Evolutionary conservation across 2,888 invertebrate species (phyloP).

Genomic region (Hermaeophaga mercurialis): DNA sequence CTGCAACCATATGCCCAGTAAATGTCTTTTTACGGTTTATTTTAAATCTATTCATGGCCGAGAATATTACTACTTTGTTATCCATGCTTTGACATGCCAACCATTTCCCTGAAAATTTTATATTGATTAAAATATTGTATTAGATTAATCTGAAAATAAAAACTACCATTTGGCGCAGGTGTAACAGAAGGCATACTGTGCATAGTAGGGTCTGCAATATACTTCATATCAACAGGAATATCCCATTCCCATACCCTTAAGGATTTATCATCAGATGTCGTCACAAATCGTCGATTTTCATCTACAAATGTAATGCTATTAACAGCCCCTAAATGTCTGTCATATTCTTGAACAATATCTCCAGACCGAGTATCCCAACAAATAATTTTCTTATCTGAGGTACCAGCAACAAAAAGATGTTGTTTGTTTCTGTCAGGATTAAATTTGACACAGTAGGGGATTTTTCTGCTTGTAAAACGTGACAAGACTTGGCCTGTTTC

Average conservation of each 20-base stretch:
- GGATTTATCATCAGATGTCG: conserved; percentile 99
- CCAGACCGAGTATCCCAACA: conserved; percentile 93
- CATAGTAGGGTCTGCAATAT: conserved; percentile 99
- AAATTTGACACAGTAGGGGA: conserved; percentile 97
- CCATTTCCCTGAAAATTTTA: conserved; percentile 72
- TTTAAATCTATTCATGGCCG: conserved; percentile 95
- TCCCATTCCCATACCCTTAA: conserved; percentile 99
- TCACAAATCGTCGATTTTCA: conserved; percentile 95
- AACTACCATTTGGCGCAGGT: conserved; percentile 83
- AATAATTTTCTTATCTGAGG: conserved; percentile 98
- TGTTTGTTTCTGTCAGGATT: conserved; percentile 97
- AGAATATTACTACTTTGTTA: conserved; percentile 97
- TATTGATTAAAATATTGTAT: conserved; percentile 3
- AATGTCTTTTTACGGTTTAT: conserved; percentile 98
- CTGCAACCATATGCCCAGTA: conserved; percentile 98
- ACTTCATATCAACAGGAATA: conserved; percentile 98
- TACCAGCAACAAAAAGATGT: conserved; percentile 96
- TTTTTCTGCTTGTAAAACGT: conserved; percentile 93
- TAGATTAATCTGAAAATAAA: neutral
- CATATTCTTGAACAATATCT: conserved; percentile 64
- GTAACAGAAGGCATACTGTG: conserved; percentile 98
- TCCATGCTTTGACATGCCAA: conserved; percentile 99
- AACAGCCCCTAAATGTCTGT: conserved; percentile 97
- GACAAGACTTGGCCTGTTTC: conserved; percentile 89
- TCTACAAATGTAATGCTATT: conserved; percentile 99